Percentiles rank a stretch among this genome's conserved stretches.
Evolutionary conservation across 2,113 vertebrate species (phyloP).

Genomic region (Eulacestoma nigropectus): DNA sequence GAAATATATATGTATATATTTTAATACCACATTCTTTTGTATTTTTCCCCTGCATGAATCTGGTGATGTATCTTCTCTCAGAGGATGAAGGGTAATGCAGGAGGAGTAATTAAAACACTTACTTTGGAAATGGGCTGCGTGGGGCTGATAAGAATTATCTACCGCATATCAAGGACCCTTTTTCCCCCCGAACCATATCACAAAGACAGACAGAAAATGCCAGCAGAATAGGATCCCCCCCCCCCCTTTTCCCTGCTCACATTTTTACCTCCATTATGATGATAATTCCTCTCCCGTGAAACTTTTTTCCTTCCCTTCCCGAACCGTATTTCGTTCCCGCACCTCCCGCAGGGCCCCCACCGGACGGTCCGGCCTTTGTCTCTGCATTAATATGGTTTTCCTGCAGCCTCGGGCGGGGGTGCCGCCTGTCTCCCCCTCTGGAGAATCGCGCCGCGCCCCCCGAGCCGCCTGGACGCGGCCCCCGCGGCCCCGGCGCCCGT

Average conservation of each 20-base stretch:
- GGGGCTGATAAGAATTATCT: constrained; percentile 80
- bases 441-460: not conserved
- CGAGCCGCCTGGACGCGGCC: not conserved
- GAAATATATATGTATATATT: constrained; percentile 2
- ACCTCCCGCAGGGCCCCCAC: not conserved
- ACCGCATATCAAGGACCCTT: constrained; percentile 69
- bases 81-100: constrained; percentile 63
- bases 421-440: not conserved
- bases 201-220: constrained; percentile 76
- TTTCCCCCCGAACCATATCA: constrained; percentile 70
- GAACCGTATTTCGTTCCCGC: constrained; percentile 7
- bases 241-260: not conserved
- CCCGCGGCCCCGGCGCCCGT: not conserved
- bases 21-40: constrained; percentile 32
- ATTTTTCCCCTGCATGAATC: constrained; percentile 39
- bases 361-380: constrained; percentile 14
- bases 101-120: constrained; percentile 79
- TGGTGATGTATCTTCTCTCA: constrained; percentile 62
- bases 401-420: not conserved
- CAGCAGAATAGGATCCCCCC: constrained; percentile 61
- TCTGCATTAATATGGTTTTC: not conserved
- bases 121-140: constrained; percentile 72
- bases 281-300: constrained; percentile 59
- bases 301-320: constrained; percentile 40
- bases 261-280: constrained; percentile 69